Evolutionary conservation across 2,113 vertebrate genomes (phyloP).

Genomic region (Pangasianodon gigas): DNA sequence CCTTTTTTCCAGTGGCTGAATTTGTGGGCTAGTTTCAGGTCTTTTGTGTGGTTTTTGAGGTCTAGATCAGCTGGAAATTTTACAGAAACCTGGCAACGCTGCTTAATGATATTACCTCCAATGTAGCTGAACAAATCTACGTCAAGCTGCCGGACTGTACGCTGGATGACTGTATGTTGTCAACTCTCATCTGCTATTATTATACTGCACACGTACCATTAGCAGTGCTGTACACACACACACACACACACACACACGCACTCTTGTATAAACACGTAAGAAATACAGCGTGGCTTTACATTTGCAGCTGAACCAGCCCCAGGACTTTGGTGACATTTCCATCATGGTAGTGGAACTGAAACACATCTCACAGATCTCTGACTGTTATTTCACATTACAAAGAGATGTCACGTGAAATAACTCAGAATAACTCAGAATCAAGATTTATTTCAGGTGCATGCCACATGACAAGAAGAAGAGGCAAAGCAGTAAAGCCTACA

Average conservation of each 20-base stretch:
- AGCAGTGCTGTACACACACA: background rate
- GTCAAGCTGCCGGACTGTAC: background rate
- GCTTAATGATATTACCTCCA: background rate
- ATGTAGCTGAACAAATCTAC: background rate
- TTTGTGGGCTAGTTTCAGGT: background rate
- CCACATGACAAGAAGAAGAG: background rate
- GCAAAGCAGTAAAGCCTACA: background rate
- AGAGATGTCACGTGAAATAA: background rate
- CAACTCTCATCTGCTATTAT: background rate
- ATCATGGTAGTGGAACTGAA: background rate
- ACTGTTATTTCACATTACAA: background rate
- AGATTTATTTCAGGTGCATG: background rate
- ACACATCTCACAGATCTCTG: background rate
- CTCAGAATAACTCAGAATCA: background rate
- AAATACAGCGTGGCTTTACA: background rate
- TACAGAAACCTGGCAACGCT: background rate
- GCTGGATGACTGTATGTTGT: background rate
- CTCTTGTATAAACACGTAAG: background rate
- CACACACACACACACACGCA: background rate
- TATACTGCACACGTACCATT: too few species aligned
- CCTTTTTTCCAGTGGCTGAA: too few species aligned
- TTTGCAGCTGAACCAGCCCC: background rate
- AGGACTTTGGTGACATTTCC: background rate
- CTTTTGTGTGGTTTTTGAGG: background rate
- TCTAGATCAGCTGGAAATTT: background rate